Base-by-base conservation (phyloP, 2,797 vertebrate species). In the Crax fasciolata region DNA sequence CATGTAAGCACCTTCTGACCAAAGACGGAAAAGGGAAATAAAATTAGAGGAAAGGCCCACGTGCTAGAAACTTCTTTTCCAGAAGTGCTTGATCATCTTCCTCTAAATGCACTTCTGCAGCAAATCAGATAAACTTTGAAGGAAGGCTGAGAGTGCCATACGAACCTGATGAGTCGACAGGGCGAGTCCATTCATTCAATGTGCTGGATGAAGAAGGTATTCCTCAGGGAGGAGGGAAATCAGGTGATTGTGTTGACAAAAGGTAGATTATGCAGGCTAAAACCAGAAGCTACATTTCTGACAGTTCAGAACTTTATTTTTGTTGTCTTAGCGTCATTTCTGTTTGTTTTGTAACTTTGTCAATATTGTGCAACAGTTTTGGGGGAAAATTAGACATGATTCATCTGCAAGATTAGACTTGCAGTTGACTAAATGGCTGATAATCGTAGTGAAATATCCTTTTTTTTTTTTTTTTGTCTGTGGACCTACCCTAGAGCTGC, bases 301-400 rank as follows among this genome's bases (percentile, higher is more conserved):
- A 61, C 19, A 49, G 35, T 77, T 59, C 54, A 68, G 81, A 87
- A 79, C 59, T 90, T 89, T 74, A 30, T 87, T 75, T 76, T 91
- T 82, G 52, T 88, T 6, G 13, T 90, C 35, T 4, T 52, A 18
- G 35, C 82, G 41, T 52, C 38, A 46, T 72, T 95, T 81, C 62
- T 79, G 7, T 87, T 85, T 79, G 32, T 59, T 88, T 67, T 23
- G 39, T 84, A 92, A 84, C 35, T 71, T 30, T 62, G 74, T 84
- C 65, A 55, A 23, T 77, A 30, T 89, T 95, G 61, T 80, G 72
- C 43, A 91, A 71, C 32, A 23, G 39, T 51, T 51, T 13, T 10
- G 43, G 14, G 16, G 30, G 19, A 7, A 5, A 54, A 30, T 48
- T 35, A 16, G 55, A 62, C 28, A 11, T 55, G 54, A 55, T 55